phyloP scores from a whole-genome alignment of 2,113 vertebrate genomes.

The Tinamus guttatus region DNA sequence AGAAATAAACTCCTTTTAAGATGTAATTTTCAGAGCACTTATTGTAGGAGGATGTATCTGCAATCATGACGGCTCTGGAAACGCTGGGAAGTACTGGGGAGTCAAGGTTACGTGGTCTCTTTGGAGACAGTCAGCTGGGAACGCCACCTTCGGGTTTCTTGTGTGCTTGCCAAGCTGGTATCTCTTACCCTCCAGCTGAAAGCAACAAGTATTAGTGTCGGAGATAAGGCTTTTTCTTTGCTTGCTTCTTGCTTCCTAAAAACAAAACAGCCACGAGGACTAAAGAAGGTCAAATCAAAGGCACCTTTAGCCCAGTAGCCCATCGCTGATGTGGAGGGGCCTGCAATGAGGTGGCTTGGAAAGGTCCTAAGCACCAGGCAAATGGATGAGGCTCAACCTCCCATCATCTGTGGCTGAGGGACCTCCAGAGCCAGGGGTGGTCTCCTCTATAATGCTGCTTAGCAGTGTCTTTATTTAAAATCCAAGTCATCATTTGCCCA shows the following conservation, averaged over 20 bases:
- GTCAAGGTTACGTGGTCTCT: not conserved
- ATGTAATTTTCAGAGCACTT: not conserved
- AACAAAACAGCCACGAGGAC: not conserved
- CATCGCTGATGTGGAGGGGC: not conserved
- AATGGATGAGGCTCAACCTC: not conserved
- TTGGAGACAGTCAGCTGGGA: not conserved
- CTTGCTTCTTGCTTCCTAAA: not conserved
- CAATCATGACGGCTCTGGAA: not conserved
- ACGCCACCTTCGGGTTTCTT: not conserved
- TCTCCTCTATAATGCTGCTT: not conserved
- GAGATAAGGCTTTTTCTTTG: not conserved
- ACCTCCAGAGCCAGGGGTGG: not conserved
- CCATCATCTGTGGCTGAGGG: not conserved
- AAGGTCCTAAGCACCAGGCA: not conserved
- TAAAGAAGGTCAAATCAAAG: not conserved
- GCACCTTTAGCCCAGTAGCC: not conserved
- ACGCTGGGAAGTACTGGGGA: not conserved
- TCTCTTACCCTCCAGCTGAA: not conserved
- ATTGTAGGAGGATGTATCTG: not conserved
- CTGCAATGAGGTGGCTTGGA: too few species aligned
- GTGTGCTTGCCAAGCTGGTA: not conserved
- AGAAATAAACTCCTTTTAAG: not conserved
- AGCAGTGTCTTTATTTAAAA: slow-evolving; percentile 22
- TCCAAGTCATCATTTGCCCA: not conserved
- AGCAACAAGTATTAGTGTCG: not conserved